Evolutionary conservation across 1,140 invertebrate species (phyloP), one percentile per base, ranked within the genome.

Genomic region (Trachelipus rathkii): DNA sequence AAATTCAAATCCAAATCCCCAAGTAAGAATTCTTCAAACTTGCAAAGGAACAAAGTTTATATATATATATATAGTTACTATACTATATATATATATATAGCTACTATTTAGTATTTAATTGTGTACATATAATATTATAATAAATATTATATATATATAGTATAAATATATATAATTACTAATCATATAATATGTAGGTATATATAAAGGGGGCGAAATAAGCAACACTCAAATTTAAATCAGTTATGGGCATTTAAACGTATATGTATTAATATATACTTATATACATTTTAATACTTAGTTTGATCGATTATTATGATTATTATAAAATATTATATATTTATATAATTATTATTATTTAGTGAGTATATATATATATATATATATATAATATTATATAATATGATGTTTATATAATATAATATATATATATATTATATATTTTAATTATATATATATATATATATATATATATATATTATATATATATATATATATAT

Each of bases 391-490:
- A 33, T 33, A 33, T 33, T 33, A 33, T 33, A 33, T 33, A 33
- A 33, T 33, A 33, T 33, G n/a, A 33, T 33, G 6, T 33, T 3
- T 33, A 33, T 33, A 33, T 33, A 33, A 60, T 13, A 60, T 60
- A 15, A 15, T 60, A 60, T 60, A 60, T 15, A 15, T 60, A 60
- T 60, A 60, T 60, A 60, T 60, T 60, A 60, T 60, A 60, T 60
- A 60, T 15, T 50, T 10, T 50, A 50, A 10, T 10, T 50, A 60
- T 60, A 60, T 60, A 60, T 60, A 60, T 60, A 60, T 60, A 60
- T 60, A 60, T 60, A 60, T 60, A 60, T 60, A 60, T 60, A 60
- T 60, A 60, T 60, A 60, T 60, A 60, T 60, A 60, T 60, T 60
- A 60, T 60, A 60, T 60, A 60, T 60, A 60, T 13, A 60, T 60